Conservation (phyloP, 2,888 invertebrate species). For the Drosophila recens region DNA sequence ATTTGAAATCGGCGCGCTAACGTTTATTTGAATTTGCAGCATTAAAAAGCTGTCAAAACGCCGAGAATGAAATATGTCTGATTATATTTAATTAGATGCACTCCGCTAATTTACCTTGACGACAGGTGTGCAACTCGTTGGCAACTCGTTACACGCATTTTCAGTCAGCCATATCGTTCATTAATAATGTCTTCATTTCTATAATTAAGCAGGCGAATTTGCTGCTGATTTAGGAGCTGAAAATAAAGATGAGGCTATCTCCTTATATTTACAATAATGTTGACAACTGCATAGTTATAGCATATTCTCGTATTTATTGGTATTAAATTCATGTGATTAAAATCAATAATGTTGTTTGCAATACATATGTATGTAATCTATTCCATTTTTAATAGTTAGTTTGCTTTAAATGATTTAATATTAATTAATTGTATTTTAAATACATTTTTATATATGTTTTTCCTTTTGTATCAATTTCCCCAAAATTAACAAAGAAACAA, state of each 20-base stretch:
- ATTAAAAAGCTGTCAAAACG: slow-evolving; percentile 19
- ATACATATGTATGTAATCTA: slow-evolving; percentile 54
- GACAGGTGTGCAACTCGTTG: slow-evolving; percentile 21
- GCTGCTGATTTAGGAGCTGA: background rate
- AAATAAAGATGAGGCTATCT: too few relatives aligned
- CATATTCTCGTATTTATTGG: slow-evolving; percentile 59
- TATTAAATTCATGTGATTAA: slow-evolving; percentile 74
- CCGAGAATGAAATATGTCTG: background rate
- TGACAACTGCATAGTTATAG: slow-evolving; percentile 6
- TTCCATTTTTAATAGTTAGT: slow-evolving; percentile 77
- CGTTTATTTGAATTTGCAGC: slow-evolving; percentile 9
- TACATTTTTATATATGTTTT: slow-evolving; percentile 68
- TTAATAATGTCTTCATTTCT: slow-evolving; percentile 17
- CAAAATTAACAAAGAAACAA: slow-evolving; percentile 22
- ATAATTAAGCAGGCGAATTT: slow-evolving; percentile 26
- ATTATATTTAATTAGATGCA: slow-evolving; percentile 35
- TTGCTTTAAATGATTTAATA: slow-evolving; percentile 68
- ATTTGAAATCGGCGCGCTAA: background rate
- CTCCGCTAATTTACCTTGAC: slow-evolving; percentile 30
- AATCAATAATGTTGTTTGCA: slow-evolving; percentile 64
- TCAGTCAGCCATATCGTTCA: slow-evolving; percentile 7
- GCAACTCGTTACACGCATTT: background rate
- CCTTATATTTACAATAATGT: background rate
- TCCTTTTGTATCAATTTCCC: slow-evolving; percentile 37
- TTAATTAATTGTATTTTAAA: slow-evolving; percentile 71